A percentile compares a stretch with the other conserved stretches of the same genome.
These are phyloP conservation scores for Gibbula magus DNA, from an alignment of 2,888 invertebrate species.

Conservation along the genomic window DNA sequence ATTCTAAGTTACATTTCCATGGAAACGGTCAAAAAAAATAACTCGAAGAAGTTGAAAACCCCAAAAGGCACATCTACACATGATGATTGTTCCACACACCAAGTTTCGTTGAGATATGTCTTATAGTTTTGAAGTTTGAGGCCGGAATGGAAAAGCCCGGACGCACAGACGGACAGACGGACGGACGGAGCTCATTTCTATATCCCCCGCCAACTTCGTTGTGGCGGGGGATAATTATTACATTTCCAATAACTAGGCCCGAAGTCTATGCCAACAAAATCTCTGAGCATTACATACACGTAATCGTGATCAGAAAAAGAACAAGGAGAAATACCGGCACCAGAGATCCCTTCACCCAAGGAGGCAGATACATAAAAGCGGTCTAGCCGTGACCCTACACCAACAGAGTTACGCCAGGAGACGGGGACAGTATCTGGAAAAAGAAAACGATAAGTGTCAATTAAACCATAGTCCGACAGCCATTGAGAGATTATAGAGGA, in stretches of 20 bases:
- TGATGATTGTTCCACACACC: too few species aligned
- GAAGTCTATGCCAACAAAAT: background rate
- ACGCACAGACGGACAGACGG: too few species aligned
- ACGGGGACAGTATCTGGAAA: background rate
- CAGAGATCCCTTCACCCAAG: background rate
- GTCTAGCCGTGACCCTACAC: background rate
- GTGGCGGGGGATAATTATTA: too few species aligned
- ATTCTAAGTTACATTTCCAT: too few species aligned
- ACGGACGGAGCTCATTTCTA: too few species aligned
- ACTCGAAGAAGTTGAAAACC: too few species aligned
- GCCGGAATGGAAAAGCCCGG: too few species aligned
- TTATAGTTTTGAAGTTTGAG: too few species aligned
- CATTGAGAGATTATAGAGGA: background rate
- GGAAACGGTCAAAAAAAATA: too few species aligned
- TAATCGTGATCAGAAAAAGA: background rate
- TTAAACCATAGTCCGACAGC: background rate
- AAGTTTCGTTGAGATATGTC: too few species aligned
- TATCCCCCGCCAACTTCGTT: too few species aligned
- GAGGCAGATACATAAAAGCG: constrained; percentile 2
- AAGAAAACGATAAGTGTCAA: background rate
- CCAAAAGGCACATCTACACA: too few species aligned
- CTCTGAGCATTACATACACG: background rate
- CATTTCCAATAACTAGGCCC: background rate
- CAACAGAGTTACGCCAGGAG: background rate
- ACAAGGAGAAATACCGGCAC: background rate